Evolutionary conservation across 2,113 vertebrate genomes (phyloP), one percentile per base, ranked within the genome.

Genomic region (Oryzias melastigma): DNA sequence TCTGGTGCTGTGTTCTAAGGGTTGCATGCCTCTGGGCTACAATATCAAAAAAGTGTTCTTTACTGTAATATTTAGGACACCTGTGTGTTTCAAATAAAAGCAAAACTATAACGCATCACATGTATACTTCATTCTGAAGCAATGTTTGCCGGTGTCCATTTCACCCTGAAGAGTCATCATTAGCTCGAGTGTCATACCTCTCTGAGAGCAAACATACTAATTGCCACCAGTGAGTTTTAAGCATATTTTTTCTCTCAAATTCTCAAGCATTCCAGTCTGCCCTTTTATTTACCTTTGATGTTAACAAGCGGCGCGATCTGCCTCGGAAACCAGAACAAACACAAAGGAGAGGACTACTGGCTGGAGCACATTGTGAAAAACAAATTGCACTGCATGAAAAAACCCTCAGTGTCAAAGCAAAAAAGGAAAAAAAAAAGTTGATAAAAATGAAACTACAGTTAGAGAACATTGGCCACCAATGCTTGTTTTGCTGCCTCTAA

Each of bases 221-320:
- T 22, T 76, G 61, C 65, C 20, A 55, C 35, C 42, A 15, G 17
- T 53, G 41, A 52, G 44, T 58, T 70, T 59, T 29, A 52, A 4
- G n/a, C 14, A 35, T 4, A n/a, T 42, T 64, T 65, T 18, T 43
- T n/a, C 13, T 18, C 53, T 47, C 12, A 44, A 58, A 50, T 20
- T 53, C 51, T 62, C 17, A 75, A 65, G 27, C 14, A 8, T 22
- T 6, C 25, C 15, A 13, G 5, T 42, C 7, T 53, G 27, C 42
- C 8, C 46, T 20, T 35, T 18, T 51, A 12, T 57, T 51, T 22
- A 48, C 29, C 61, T 73, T 70, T 80, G 65, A 85, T 73, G 52
- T 77, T 49, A 64, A 58, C 52, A 67, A 60, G 55, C 52, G 52
- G 20, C 14, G 7, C 58, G 52, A 68, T 77, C 80, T 53, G 47